phyloP scores from a whole-genome alignment of 2,797 vertebrate genomes.

The Acropternis orthonyx region DNA sequence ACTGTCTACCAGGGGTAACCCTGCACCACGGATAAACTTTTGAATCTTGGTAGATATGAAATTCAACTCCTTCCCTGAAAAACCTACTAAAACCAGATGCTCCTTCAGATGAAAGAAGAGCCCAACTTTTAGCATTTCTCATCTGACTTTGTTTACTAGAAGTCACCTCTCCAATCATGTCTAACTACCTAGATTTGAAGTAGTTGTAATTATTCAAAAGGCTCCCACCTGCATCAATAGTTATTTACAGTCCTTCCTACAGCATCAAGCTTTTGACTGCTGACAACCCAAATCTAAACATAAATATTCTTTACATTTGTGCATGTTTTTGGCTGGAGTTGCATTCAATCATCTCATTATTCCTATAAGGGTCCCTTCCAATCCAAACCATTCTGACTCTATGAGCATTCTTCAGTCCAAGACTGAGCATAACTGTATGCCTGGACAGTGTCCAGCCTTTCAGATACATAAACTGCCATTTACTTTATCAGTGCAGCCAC shows the following conservation, averaged over 20 bases:
- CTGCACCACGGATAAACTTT: background rate
- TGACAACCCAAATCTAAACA: background rate
- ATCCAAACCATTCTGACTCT: background rate
- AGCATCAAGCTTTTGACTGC: background rate
- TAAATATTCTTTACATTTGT: background rate
- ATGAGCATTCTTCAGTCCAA: background rate
- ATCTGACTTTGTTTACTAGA: background rate
- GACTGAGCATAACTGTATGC: background rate
- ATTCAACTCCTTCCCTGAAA: background rate
- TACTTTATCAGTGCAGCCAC: background rate
- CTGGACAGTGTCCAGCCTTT: background rate
- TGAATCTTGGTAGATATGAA: background rate
- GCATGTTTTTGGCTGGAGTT: background rate
- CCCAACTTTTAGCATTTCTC: background rate
- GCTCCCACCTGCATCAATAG: fast-evolving
- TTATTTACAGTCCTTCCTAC: background rate
- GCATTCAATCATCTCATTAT: background rate
- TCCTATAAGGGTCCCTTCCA: background rate
- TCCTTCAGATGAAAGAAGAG: background rate
- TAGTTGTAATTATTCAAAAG: background rate
- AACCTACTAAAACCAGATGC: background rate
- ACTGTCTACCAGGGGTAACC: background rate
- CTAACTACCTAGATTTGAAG: background rate
- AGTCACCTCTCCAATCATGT: background rate
- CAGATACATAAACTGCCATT: background rate